Evolutionary conservation across 92 coral and sea anemone genomes (phyloP).

Genomic region (Pocillopora meandrina): DNA sequence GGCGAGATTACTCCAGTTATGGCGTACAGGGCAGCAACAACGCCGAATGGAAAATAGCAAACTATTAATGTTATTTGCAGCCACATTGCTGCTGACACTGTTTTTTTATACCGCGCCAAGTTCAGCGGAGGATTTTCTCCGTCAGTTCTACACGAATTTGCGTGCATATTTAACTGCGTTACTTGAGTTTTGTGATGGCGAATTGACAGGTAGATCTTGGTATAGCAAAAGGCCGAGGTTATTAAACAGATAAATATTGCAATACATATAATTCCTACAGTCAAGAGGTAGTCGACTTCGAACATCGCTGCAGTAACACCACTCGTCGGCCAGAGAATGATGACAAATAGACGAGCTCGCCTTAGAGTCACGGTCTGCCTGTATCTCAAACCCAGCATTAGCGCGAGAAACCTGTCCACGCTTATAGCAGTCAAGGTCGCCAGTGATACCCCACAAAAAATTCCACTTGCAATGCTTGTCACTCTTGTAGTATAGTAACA

Average conservation of each 20-base stretch:
- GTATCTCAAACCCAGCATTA: neutral
- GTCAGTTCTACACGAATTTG: neutral
- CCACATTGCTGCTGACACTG: neutral
- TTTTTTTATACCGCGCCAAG: neutral
- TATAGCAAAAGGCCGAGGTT: neutral
- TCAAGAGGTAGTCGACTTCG: neutral
- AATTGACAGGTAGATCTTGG: neutral
- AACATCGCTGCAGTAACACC: neutral
- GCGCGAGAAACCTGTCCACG: constrained; percentile 4
- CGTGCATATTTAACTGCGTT: neutral
- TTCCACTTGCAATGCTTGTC: neutral
- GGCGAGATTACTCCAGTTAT: constrained; percentile 4
- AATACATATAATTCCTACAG: neutral
- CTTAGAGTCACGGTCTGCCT: neutral
- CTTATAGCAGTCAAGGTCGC: neutral
- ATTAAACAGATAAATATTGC: neutral
- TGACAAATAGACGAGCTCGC: neutral
- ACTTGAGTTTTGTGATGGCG: neutral
- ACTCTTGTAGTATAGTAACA: neutral
- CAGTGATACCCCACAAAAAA: neutral
- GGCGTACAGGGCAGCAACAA: neutral
- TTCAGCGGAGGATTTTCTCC: neutral
- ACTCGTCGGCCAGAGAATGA: neutral
- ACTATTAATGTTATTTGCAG: neutral
- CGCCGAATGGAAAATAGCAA: constrained; percentile 5